Percentiles rank a stretch among this genome's conserved stretches.
Evolutionary conservation across 1,140 invertebrate species (phyloP).

Genomic region (Leptestheria dahalacensis): DNA sequence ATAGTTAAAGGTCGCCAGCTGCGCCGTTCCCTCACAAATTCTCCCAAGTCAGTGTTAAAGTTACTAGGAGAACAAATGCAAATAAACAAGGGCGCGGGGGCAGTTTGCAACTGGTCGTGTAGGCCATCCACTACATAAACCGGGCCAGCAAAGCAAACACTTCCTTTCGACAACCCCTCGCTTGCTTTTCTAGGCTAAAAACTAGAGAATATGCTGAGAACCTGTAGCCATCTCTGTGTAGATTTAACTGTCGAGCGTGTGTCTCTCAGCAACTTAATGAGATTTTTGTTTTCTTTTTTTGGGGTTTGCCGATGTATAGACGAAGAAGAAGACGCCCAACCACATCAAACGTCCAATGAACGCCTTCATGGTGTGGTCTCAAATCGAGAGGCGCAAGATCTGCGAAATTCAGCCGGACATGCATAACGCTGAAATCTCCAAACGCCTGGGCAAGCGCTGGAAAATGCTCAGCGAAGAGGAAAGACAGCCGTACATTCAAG

Average conservation of each 20-base stretch:
- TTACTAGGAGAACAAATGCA: background rate
- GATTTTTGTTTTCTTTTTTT: slow-evolving; percentile 12
- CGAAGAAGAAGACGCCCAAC: slow-evolving; percentile 85
- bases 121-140: too few relatives aligned
- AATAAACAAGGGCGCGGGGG: background rate
- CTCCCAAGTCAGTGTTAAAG: background rate
- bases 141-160: too few relatives aligned
- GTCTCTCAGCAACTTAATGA: background rate
- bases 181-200: too few relatives aligned
- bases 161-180: too few relatives aligned
- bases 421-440: slow-evolving; percentile 93
- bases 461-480: slow-evolving; percentile 74
- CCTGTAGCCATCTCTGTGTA: too few relatives aligned
- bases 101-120: background rate
- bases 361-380: slow-evolving; percentile 96
- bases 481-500: slow-evolving; percentile 80
- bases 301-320: slow-evolving; percentile 37
- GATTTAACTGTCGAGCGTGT: too few relatives aligned
- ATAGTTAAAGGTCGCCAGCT: background rate
- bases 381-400: slow-evolving; percentile 85
- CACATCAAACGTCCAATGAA: slow-evolving; percentile 97
- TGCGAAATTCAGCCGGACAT: slow-evolving; percentile 84
- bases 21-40: background rate
- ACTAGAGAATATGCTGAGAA: too few relatives aligned
- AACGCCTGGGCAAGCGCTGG: slow-evolving; percentile 76